Evolutionary conservation across 2,888 invertebrate genomes (phyloP).

Genomic region (Oscheius sp.): DNA sequence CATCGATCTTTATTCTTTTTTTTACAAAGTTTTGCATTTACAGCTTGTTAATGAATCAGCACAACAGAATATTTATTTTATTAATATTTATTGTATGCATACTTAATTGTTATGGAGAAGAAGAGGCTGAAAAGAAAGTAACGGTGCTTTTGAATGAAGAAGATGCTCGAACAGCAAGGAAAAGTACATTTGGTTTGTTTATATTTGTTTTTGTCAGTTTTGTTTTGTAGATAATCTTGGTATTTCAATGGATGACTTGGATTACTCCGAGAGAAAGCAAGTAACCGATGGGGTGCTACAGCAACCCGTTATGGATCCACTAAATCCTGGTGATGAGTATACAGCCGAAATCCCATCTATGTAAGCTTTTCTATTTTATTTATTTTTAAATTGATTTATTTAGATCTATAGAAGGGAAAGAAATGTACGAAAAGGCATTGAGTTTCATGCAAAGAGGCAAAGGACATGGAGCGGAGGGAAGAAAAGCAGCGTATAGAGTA

Average conservation of each 20-base stretch:
- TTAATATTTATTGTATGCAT: background rate
- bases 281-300: background rate
- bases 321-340: conserved; percentile 23
- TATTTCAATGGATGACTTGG: conserved; percentile 4
- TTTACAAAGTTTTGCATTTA: background rate
- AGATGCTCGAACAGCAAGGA: conserved; percentile 5
- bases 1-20: background rate
- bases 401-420: background rate
- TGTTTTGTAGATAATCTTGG: conserved; percentile 6
- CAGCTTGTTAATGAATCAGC: background rate
- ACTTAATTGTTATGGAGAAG: background rate
- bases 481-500: conserved; percentile 78
- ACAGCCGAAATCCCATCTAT: background rate
- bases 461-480: conserved; percentile 47
- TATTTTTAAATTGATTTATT: background rate
- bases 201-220: background rate
- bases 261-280: background rate
- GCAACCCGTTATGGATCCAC: background rate
- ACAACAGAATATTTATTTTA: background rate
- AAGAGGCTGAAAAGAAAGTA: background rate
- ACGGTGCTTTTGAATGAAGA: conserved; percentile 20
- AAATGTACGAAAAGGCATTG: conserved; percentile 34
- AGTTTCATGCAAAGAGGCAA: conserved; percentile 41
- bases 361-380: background rate
- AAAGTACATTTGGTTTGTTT: conserved; percentile 7